These are phyloP conservation scores for Aricia agestis DNA, from an alignment of 1,140 invertebrate genomes.

Conservation along the genomic window DNA sequence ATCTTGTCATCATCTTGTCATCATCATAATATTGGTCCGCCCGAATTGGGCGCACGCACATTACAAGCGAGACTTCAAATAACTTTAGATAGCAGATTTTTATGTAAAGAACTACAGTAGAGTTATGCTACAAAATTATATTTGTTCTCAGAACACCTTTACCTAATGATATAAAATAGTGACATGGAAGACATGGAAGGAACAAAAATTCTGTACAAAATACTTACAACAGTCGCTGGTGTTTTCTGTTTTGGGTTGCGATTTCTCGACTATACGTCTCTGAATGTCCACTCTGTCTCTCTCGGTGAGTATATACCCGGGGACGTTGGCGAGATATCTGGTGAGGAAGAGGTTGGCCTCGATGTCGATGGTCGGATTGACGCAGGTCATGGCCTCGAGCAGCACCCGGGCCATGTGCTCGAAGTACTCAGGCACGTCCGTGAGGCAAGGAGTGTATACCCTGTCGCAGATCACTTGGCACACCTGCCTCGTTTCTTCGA, in stretches of 20 bases:
- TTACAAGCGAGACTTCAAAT: too few species aligned
- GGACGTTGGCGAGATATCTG: slow-evolving; percentile 48
- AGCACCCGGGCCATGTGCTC: slow-evolving; percentile 65
- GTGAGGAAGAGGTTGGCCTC: slow-evolving; percentile 52
- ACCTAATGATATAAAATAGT: too few species aligned
- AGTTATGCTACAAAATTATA: too few species aligned
- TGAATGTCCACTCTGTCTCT: slow-evolving; percentile 43
- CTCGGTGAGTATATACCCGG: slow-evolving; percentile 61
- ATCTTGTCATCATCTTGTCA: too few species aligned
- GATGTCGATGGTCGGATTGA: slow-evolving; percentile 53
- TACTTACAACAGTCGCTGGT: slow-evolving; percentile 37
- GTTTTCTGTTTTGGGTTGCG: slow-evolving; percentile 45
- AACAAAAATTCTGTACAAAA: neutral
- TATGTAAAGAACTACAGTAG: too few species aligned
- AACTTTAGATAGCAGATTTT: too few species aligned
- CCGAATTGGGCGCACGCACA: too few species aligned
- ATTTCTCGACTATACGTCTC: slow-evolving; percentile 30
- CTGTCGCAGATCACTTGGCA: slow-evolving; percentile 57
- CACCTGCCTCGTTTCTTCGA: slow-evolving; percentile 63
- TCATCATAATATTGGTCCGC: too few species aligned
- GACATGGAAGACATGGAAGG: too few species aligned
- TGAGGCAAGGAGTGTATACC: slow-evolving; percentile 60
- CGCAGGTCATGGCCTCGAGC: slow-evolving; percentile 66
- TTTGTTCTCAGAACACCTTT: too few species aligned
- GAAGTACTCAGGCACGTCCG: slow-evolving; percentile 71